Conservation (phyloP, 2,888 invertebrate genomes). For the Psococerastis gibbosa region DNA sequence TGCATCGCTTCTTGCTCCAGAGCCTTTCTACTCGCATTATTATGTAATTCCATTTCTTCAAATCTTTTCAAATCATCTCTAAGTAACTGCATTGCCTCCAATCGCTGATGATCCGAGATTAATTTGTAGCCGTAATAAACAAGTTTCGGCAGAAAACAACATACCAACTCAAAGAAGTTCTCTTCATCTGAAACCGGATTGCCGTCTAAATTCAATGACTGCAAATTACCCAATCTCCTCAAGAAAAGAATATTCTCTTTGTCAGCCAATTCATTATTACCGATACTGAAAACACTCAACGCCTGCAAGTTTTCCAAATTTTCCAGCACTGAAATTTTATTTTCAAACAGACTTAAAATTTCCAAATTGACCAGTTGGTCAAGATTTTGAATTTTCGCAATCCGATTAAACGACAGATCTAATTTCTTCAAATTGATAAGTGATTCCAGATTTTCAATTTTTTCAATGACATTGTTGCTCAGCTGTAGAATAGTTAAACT, state of each 20-base stretch:
- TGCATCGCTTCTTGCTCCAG: no score
- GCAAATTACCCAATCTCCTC: constrained; percentile 42
- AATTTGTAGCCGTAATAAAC: constrained; percentile 55
- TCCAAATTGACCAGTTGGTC: constrained; percentile 44
- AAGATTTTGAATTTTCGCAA: constrained; percentile 64
- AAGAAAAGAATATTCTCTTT: constrained; percentile 57
- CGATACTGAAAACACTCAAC: constrained; percentile 64
- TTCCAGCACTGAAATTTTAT: constrained; percentile 53
- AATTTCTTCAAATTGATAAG: constrained; percentile 57
- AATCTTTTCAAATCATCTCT: constrained; percentile 21
- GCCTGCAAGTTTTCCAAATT: constrained; percentile 53
- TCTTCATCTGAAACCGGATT: constrained; percentile 56
- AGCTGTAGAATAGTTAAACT: constrained; percentile 59
- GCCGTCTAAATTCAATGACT: constrained; percentile 54
- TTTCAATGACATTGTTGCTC: constrained; percentile 73
- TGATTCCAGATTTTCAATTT: constrained; percentile 63
- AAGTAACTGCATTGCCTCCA: constrained; percentile 32
- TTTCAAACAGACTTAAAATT: constrained; percentile 59
- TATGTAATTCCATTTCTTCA: constrained; percentile 34
- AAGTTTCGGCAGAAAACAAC: constrained; percentile 50
- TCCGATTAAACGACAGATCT: constrained; percentile 78
- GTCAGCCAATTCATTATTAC: constrained; percentile 58
- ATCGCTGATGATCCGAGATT: constrained; percentile 38
- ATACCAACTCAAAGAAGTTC: constrained; percentile 44
- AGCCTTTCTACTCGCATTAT: no score